phyloP scores from a whole-genome alignment of 2,113 vertebrate species.

The Dromiciops gliroides region DNA sequence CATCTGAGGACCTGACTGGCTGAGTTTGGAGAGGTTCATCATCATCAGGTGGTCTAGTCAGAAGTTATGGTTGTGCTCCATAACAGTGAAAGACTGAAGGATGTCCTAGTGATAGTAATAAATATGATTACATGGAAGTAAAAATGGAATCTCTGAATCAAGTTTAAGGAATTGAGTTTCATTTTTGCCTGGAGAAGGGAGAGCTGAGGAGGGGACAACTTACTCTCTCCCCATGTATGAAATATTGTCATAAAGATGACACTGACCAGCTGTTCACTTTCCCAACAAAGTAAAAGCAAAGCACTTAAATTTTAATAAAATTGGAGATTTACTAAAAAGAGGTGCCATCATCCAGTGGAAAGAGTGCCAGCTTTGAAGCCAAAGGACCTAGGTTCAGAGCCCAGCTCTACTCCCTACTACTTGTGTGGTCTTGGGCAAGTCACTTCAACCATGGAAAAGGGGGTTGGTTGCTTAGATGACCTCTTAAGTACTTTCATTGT shows the following conservation, averaged over 20 bases:
- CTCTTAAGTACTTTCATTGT: not conserved
- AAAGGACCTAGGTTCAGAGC: too few relatives aligned
- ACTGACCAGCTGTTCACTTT: conserved; percentile 28
- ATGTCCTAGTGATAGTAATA: conserved; percentile 33
- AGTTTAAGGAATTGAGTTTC: conserved; percentile 55
- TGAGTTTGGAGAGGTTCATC: not conserved
- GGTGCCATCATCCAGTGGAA: conserved; percentile 12
- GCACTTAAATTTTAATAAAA: not conserved
- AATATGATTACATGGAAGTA: conserved; percentile 51
- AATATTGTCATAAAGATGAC: conserved; percentile 52
- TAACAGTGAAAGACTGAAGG: not conserved
- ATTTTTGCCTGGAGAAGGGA: conserved; percentile 3
- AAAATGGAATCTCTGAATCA: conserved; percentile 38
- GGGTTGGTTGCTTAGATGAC: not conserved
- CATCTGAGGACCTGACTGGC: not conserved
- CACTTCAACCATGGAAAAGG: not conserved
- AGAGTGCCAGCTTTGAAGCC: conserved; percentile 4
- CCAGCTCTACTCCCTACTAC: too few relatives aligned
- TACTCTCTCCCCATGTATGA: conserved; percentile 32
- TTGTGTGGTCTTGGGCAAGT: not conserved
- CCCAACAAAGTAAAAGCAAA: conserved; percentile 8
- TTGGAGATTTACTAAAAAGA: not conserved
- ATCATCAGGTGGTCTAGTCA: not conserved
- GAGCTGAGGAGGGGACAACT: conserved; percentile 30
- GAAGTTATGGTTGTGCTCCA: not conserved